phyloP scores from a whole-genome alignment of 2,113 vertebrate species.

The Cinclus cinclus region DNA sequence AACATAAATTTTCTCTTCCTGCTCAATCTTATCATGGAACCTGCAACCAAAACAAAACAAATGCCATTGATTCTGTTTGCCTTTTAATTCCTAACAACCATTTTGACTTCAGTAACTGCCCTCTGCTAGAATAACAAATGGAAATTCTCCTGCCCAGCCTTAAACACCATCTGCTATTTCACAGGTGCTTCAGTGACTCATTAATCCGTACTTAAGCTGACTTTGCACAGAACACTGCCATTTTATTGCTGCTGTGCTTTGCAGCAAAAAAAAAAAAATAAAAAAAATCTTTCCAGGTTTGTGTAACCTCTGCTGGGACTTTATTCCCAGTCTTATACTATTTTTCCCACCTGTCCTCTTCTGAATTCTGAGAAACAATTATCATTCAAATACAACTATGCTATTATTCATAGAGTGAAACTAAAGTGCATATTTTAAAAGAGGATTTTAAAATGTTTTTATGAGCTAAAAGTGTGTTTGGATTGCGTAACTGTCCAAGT shows the following conservation, averaged over 20 bases:
- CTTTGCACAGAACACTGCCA: slow-evolving; percentile 10
- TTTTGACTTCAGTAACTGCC: not conserved
- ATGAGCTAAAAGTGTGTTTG: not conserved
- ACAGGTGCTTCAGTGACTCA: slow-evolving; percentile 36
- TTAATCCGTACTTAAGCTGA: not conserved
- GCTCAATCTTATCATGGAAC: not conserved
- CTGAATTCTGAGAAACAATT: not conserved
- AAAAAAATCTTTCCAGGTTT: not conserved
- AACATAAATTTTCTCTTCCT: not conserved
- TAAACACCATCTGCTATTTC: slow-evolving; percentile 54
- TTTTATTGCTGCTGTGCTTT: slow-evolving; percentile 12
- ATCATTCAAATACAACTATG: not conserved
- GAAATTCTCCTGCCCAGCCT: not conserved
- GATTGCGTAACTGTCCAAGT: not conserved
- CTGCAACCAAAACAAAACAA: not conserved
- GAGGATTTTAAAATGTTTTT: not conserved
- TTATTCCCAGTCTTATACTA: not conserved
- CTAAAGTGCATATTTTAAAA: not conserved
- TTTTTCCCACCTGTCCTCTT: not conserved
- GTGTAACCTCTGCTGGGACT: not conserved
- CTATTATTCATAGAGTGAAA: not conserved
- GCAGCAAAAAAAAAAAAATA: not conserved
- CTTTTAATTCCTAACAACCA: slow-evolving; percentile 2
- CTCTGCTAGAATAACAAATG: slow-evolving; percentile 12
- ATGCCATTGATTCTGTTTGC: not conserved